phyloP scores from a whole-genome alignment of 1,140 invertebrate genomes.

The Homalodisca vitripennis region DNA sequence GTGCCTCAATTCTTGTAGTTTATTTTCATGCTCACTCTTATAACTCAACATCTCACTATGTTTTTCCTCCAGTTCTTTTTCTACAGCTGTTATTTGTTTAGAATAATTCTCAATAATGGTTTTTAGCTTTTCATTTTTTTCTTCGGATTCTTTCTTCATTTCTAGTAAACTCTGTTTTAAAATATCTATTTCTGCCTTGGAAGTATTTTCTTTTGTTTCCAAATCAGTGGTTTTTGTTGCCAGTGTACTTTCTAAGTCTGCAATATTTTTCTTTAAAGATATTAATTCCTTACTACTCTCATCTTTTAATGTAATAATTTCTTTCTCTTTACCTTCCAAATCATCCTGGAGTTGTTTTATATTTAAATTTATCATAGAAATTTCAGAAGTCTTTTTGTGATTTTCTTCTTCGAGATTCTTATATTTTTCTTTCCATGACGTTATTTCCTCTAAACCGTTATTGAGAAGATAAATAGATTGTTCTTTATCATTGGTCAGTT shows the following conservation, averaged over 20 bases:
- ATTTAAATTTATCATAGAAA: constrained; percentile 14
- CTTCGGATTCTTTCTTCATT: constrained; percentile 33
- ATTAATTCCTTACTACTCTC: constrained; percentile 21
- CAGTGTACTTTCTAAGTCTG: constrained; percentile 31
- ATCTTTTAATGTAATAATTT: constrained; percentile 21
- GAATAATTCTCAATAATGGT: constrained; percentile 41
- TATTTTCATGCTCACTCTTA: constrained; percentile 43
- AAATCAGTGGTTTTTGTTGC: constrained; percentile 16
- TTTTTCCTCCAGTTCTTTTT: constrained; percentile 53
- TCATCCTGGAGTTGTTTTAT: constrained; percentile 5
- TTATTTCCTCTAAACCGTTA: neutral
- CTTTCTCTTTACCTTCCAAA: constrained; percentile 17
- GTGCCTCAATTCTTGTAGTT: constrained; percentile 45
- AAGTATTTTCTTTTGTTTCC: constrained; percentile 46
- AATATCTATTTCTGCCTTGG: constrained; percentile 51
- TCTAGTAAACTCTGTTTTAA: constrained; percentile 39
- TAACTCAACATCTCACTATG: constrained; percentile 47
- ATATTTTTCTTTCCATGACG: constrained; percentile 1
- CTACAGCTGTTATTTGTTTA: constrained; percentile 52
- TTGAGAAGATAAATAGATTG: neutral
- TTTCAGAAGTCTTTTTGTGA: neutral
- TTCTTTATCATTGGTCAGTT: neutral
- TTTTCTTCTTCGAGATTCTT: constrained; percentile 23
- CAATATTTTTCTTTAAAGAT: constrained; percentile 37
- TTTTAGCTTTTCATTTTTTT: constrained; percentile 38